Conservation (phyloP, 1,140 invertebrate species). For the Danaus plexippus region DNA sequence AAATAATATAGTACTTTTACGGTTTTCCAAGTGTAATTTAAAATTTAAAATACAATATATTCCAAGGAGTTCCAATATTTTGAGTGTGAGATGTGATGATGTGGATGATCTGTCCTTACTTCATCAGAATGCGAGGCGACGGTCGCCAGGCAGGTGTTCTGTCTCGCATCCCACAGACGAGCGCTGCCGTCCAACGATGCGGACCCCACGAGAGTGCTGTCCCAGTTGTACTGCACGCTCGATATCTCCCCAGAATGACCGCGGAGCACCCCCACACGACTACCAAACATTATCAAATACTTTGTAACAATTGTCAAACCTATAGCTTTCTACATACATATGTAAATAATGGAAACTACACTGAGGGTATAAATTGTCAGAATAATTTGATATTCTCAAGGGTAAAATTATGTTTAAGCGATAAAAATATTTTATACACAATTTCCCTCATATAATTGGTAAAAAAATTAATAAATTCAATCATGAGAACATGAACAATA, state of each 20-base stretch:
- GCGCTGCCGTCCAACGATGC: constrained; percentile 83
- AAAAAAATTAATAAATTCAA: no score
- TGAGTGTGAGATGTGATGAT: constrained; percentile 1
- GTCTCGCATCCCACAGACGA: constrained; percentile 81
- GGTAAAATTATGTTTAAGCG: not conserved
- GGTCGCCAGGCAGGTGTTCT: constrained; percentile 74
- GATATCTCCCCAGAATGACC: constrained; percentile 83
- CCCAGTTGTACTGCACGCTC: constrained; percentile 83
- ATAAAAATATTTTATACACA: no score
- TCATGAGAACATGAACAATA: no score
- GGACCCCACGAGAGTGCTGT: constrained; percentile 79
- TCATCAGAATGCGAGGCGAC: constrained; percentile 81
- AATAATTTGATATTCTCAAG: constrained; percentile 5
- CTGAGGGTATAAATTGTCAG: no score
- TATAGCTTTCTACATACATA: no score
- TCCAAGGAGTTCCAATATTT: no score
- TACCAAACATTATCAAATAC: constrained; percentile 32
- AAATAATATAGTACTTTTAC: no score
- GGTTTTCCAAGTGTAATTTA: no score
- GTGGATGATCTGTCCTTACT: constrained; percentile 35
- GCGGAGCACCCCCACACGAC: constrained; percentile 74
- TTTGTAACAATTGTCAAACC: no score
- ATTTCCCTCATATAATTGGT: no score
- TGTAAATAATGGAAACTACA: no score
- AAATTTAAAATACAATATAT: no score